These are phyloP conservation scores for Corythoichthys haematopterus DNA, from an alignment of 2,113 vertebrate species.

Conservation along the genomic window DNA sequence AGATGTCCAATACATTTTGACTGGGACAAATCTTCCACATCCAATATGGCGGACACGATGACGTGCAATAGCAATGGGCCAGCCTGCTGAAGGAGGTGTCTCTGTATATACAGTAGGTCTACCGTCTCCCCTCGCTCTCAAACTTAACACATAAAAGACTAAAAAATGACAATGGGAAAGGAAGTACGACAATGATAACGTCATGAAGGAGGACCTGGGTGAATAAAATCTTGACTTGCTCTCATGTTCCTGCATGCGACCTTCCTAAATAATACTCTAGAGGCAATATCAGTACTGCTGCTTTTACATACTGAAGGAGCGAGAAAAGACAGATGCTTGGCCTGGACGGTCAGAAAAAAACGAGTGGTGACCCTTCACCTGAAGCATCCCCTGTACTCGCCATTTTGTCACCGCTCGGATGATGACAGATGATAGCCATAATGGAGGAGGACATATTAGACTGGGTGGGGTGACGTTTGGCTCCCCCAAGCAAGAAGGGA, in stretches of 20 bases:
- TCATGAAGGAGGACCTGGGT: background rate
- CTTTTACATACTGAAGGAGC: conserved; percentile 36
- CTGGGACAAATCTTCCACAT: background rate
- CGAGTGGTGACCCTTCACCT: conserved; percentile 58
- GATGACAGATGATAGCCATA: conserved; percentile 47
- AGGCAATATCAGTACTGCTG: conserved; percentile 46
- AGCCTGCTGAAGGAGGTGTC: background rate
- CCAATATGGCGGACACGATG: background rate
- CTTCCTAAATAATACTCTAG: conserved; percentile 43
- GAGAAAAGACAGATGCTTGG: conserved; percentile 7
- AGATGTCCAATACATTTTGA: no score
- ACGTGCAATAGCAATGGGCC: background rate
- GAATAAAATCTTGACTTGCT: conserved; percentile 3
- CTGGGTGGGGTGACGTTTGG: conserved; percentile 6
- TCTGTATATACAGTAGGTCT: background rate
- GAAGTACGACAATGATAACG: background rate
- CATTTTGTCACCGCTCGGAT: conserved; percentile 21
- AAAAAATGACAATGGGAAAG: conserved; percentile 7
- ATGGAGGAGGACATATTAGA: conserved; percentile 16
- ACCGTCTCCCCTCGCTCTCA: background rate
- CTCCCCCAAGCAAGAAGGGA: conserved; percentile 1
- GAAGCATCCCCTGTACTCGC: conserved; percentile 23
- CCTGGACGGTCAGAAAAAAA: conserved; percentile 15
- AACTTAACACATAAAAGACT: background rate
- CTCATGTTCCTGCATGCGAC: conserved; percentile 53